Percentiles rank a stretch among this genome's conserved stretches.
These are phyloP conservation scores for Chelmon rostratus DNA, from an alignment of 2,797 vertebrate genomes.

Conservation along the genomic window DNA sequence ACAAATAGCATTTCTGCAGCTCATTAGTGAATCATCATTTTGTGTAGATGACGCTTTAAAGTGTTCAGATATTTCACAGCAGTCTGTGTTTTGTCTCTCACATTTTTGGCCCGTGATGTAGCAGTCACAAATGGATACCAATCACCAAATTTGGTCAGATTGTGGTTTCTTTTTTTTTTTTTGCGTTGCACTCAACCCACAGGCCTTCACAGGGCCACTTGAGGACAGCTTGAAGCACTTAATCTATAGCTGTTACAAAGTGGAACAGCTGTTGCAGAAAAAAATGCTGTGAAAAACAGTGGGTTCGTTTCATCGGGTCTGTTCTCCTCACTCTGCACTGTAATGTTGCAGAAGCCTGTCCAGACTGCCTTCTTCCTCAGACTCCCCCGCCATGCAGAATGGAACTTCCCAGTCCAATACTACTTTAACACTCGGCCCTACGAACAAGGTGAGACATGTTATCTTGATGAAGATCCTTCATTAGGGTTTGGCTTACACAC, in stretches of 20 bases:
- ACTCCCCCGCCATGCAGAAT: constrained; percentile 69
- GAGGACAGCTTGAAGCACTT: constrained; percentile 37
- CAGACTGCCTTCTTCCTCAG: constrained; percentile 78
- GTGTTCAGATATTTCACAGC: constrained; percentile 10
- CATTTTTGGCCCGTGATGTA: constrained; percentile 36
- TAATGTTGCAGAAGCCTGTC: constrained; percentile 80
- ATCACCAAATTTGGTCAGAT: constrained; percentile 34
- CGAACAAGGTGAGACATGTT: constrained; percentile 68
- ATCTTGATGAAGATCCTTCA: background rate
- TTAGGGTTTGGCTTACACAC: background rate
- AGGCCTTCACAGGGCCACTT: constrained; percentile 12
- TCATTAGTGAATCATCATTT: background rate
- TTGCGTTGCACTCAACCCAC: constrained; percentile 12
- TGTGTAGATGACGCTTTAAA: background rate
- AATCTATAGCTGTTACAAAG: constrained; percentile 24
- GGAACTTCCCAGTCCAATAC: constrained; percentile 72
- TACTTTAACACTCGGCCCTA: constrained; percentile 53
- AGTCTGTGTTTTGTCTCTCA: background rate
- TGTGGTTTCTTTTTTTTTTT: constrained; percentile 42
- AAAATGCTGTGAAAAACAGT: constrained; percentile 18
- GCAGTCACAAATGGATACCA: constrained; percentile 30
- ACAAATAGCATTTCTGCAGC: background rate
- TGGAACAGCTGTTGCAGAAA: constrained; percentile 10
- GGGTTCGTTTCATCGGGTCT: constrained; percentile 11
- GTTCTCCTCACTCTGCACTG: constrained; percentile 21